Percentiles rank a stretch among this genome's conserved stretches.
Evolutionary conservation across 2,797 vertebrate genomes (phyloP).

Genomic region (Glossophaga mutica): DNA sequence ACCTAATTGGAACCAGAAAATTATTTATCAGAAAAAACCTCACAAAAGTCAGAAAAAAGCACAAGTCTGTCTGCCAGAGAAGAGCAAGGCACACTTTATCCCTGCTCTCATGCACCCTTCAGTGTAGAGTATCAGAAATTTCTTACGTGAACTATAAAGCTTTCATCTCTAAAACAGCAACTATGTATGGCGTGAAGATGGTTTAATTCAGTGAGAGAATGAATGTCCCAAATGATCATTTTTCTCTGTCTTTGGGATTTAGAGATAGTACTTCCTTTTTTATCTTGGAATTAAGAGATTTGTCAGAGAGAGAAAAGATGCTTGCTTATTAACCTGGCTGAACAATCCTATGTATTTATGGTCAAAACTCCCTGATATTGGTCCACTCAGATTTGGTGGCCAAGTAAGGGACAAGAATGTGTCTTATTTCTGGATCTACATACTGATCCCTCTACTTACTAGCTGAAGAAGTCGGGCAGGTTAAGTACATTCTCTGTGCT

Average conservation of each 20-base stretch:
- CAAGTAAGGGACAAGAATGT: not conserved
- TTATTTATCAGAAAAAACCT: constrained; percentile 9
- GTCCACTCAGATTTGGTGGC: not conserved
- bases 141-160: not conserved
- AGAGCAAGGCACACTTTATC: not conserved
- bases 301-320: not conserved
- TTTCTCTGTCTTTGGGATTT: not conserved
- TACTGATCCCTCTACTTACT: not conserved
- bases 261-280: not conserved
- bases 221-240: not conserved
- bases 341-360: not conserved
- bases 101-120: not conserved
- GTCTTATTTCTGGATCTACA: not conserved
- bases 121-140: not conserved
- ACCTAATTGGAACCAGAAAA: not conserved
- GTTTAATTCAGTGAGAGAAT: not conserved
- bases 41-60: constrained; percentile 26
- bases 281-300: not conserved
- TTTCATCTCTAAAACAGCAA: not conserved
- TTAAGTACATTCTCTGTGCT: not conserved
- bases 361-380: not conserved
- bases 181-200: not conserved
- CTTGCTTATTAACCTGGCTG: not conserved
- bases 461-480: not conserved
- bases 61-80: not conserved